Percentiles rank a stretch among this genome's conserved stretches.
Conservation (phyloP, 2,888 invertebrate species). For the Subacronicta megacephala region DNA sequence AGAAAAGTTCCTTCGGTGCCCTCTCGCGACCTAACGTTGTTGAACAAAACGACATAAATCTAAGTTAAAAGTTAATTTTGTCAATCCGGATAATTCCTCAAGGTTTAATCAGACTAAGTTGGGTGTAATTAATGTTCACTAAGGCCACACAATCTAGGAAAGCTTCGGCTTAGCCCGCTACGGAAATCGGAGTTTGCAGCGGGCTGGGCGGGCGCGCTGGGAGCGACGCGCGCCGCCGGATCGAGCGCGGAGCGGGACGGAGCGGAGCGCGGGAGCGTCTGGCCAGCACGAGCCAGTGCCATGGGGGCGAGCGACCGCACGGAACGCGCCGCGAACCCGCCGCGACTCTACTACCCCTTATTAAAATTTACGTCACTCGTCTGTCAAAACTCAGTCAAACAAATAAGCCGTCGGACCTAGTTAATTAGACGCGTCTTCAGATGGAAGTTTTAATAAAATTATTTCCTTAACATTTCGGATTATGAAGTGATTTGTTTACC, state of each 20-base stretch:
- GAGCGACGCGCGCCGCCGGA: constrained; percentile 44
- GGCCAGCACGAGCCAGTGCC: constrained; percentile 70
- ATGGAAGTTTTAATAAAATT: constrained; percentile 61
- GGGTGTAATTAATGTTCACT: constrained; percentile 89
- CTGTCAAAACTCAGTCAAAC: constrained; percentile 75
- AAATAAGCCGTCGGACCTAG: constrained; percentile 67
- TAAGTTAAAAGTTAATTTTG: constrained; percentile 89
- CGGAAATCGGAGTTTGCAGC: constrained; percentile 77
- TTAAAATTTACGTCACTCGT: constrained; percentile 77
- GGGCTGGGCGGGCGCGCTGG: constrained; percentile 61
- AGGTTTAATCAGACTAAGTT: constrained; percentile 89
- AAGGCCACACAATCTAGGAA: constrained; percentile 88
- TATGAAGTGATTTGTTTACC: constrained; percentile 70
- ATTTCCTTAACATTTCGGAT: constrained; percentile 53
- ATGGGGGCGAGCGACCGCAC: constrained; percentile 74
- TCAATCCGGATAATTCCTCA: constrained; percentile 89
- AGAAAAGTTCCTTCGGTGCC: constrained; percentile 37
- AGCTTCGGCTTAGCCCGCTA: constrained; percentile 84
- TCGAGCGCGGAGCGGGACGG: constrained; percentile 48
- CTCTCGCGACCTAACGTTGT: constrained; percentile 39
- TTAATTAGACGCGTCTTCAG: constrained; percentile 61
- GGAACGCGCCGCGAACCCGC: constrained; percentile 68
- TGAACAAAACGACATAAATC: constrained; percentile 80
- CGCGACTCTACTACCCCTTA: constrained; percentile 60
- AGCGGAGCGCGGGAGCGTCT: constrained; percentile 43